Conservation (phyloP, 2,797 vertebrate genomes). For the Alfaro cultratus region DNA sequence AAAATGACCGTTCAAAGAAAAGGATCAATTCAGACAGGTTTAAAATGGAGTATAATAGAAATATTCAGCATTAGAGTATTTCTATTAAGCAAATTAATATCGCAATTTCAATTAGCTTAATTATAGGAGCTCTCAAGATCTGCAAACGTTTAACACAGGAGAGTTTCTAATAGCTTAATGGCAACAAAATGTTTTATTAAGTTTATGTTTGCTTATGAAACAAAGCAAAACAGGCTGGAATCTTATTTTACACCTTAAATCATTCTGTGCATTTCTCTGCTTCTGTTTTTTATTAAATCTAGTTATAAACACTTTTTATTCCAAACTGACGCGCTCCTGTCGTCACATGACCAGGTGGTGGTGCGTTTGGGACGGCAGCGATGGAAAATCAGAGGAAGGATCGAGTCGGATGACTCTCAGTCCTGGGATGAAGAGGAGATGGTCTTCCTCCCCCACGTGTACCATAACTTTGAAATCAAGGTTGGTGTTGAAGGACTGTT, state of each 20-base stretch:
- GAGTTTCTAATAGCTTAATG: neutral
- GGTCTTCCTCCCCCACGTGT: slow-evolving; percentile 90
- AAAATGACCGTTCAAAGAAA: neutral
- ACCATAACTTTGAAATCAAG: slow-evolving; percentile 95
- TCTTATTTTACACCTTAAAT: neutral
- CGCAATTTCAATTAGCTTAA: no score
- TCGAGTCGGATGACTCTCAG: slow-evolving; percentile 91
- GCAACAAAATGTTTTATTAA: no score
- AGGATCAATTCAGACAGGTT: neutral
- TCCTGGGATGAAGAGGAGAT: slow-evolving; percentile 94
- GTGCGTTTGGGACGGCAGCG: slow-evolving; percentile 90
- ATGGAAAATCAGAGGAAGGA: slow-evolving; percentile 92
- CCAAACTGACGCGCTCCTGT: neutral
- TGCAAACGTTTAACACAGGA: neutral
- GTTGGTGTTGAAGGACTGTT: slow-evolving; percentile 62
- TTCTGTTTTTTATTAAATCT: neutral
- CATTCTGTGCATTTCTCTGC: neutral
- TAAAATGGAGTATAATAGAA: neutral
- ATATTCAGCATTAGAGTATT: neutral
- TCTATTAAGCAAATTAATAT: no score
- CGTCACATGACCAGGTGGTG: slow-evolving; percentile 83
- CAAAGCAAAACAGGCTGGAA: neutral
- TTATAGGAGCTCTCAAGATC: neutral
- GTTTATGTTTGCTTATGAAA: no score
- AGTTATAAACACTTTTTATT: neutral